These are phyloP conservation scores for Dallia pectoralis DNA, from an alignment of 2,797 vertebrate species.

Conservation along the genomic window DNA sequence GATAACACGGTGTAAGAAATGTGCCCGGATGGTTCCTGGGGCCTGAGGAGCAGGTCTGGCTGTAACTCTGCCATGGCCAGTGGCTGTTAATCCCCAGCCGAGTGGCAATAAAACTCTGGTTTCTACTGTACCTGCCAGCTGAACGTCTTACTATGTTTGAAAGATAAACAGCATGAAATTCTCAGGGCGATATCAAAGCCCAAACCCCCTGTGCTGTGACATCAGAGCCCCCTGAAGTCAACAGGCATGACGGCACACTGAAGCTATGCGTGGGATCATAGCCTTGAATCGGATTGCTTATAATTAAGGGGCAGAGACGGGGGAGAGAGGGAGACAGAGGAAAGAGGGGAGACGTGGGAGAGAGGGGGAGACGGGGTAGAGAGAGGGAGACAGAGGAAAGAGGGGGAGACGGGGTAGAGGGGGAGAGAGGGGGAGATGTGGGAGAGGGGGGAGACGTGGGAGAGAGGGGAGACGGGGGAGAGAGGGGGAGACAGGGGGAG, in stretches of 20 bases:
- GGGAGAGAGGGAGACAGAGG: constrained; percentile 2
- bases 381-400: too few species aligned
- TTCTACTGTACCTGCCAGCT: constrained; percentile 83
- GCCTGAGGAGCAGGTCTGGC: constrained; percentile 35
- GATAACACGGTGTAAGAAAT: constrained; percentile 76
- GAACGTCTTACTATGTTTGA: constrained; percentile 62
- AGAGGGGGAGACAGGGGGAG: too few species aligned
- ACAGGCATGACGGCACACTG: constrained; percentile 76
- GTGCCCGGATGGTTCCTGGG: constrained; percentile 57
- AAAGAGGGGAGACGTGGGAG: too few species aligned
- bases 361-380: not conserved
- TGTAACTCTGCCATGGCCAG: constrained; percentile 46
- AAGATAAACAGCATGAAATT: constrained; percentile 77
- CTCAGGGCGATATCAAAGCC: constrained; percentile 72
- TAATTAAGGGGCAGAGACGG: constrained; percentile 40
- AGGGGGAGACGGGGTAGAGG: constrained; percentile 1
- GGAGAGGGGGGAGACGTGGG: not conserved
- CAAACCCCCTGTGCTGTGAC: constrained; percentile 70
- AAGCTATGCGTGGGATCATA: constrained; percentile 64
- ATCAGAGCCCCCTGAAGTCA: constrained; percentile 80
- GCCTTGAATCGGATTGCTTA: constrained; percentile 64
- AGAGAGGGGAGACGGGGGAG: not conserved
- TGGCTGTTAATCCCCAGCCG: constrained; percentile 63
- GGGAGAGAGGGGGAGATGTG: not conserved
- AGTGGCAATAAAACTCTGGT: constrained; percentile 76